Evolutionary conservation across 1,140 invertebrate species (phyloP).

Genomic region (Gonioctena quinquepunctata): DNA sequence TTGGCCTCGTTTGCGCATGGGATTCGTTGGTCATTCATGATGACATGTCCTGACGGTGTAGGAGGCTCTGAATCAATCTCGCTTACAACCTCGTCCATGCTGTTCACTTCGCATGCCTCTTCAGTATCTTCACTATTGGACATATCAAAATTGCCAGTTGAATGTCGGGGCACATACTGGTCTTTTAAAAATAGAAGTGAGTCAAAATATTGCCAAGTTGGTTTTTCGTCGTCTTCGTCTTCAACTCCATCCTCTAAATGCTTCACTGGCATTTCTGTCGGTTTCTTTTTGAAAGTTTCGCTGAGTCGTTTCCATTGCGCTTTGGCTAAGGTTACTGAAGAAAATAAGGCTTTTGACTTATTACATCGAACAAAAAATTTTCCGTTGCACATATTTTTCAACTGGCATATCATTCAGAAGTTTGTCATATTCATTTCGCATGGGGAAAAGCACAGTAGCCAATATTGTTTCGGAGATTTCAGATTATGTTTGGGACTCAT

Average conservation of each 20-base stretch:
- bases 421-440: conserved; percentile 41
- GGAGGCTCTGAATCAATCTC: too few species aligned
- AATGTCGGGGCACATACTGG: neutral
- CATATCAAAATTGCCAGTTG: conserved; percentile 11
- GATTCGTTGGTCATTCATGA: too few species aligned
- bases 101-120: conserved; percentile 7
- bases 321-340: too few species aligned
- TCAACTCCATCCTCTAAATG: conserved; percentile 4
- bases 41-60: too few species aligned
- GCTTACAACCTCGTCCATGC: conserved; percentile 9
- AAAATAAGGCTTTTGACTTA: too few species aligned
- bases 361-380: too few species aligned
- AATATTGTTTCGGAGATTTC: conserved; percentile 44
- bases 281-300: too few species aligned
- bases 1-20: too few species aligned
- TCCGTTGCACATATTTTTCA: neutral
- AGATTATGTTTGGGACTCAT: conserved; percentile 26
- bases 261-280: neutral
- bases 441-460: conserved; percentile 38
- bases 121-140: neutral
- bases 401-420: conserved; percentile 41
- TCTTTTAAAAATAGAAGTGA: conserved; percentile 16
- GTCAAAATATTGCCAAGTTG: too few species aligned
- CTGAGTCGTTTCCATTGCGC: too few species aligned
- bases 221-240: neutral